phyloP scores from a whole-genome alignment of 2,888 invertebrate species.

The Atrina japonica region DNA sequence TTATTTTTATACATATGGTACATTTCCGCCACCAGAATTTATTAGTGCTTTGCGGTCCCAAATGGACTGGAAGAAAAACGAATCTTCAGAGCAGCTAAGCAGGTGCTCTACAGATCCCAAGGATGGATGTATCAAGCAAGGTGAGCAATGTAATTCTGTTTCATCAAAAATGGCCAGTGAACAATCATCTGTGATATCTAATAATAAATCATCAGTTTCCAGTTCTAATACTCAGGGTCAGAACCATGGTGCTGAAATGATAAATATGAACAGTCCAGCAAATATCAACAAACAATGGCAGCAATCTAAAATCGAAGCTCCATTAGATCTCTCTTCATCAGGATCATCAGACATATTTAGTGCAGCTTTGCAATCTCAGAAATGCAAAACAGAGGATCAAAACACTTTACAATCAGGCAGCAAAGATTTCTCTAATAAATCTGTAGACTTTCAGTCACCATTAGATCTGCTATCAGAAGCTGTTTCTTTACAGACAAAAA shows the following conservation, averaged over 20 bases:
- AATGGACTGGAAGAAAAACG: constrained; percentile 7
- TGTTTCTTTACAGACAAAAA: constrained; percentile 44
- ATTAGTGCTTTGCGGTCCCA: constrained; percentile 36
- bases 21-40: constrained; percentile 68
- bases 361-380: background rate
- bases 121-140: constrained; percentile 4
- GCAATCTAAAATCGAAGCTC: constrained; percentile 12
- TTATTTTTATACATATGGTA: constrained; percentile 69
- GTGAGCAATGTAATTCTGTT: background rate
- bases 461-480: constrained; percentile 60
- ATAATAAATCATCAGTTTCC: constrained; percentile 21
- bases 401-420: constrained; percentile 3
- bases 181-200: constrained; percentile 26
- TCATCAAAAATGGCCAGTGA: constrained; percentile 24
- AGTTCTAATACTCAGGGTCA: constrained; percentile 30
- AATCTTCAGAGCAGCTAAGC: constrained; percentile 5
- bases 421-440: background rate
- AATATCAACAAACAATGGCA: constrained; percentile 1
- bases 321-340: constrained; percentile 34
- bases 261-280: constrained; percentile 4
- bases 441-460: constrained; percentile 48
- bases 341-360: constrained; percentile 28
- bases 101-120: background rate
- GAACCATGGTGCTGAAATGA: constrained; percentile 18
- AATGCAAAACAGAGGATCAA: too few relatives aligned